phyloP scores from a whole-genome alignment of 1,140 invertebrate species.

The Apolygus lucorum region DNA sequence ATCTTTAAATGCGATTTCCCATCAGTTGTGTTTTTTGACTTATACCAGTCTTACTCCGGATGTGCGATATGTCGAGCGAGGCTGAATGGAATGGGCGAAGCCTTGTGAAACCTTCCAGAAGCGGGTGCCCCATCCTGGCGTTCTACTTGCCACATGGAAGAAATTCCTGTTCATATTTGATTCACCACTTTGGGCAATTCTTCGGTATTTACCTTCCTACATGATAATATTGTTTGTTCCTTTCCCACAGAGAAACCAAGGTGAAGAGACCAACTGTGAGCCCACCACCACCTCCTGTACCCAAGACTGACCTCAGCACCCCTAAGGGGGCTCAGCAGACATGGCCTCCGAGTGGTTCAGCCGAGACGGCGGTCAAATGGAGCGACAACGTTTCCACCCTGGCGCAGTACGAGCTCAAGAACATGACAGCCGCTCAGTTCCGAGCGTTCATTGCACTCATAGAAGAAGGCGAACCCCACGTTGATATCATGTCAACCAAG shows the following conservation, averaged over 20 bases:
- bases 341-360: neutral
- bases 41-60: too few relatives aligned
- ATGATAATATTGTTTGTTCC: too few relatives aligned
- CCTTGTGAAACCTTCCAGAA: too few relatives aligned
- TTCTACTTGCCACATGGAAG: too few relatives aligned
- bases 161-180: too few relatives aligned
- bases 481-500: conserved; percentile 20
- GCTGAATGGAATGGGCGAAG: too few relatives aligned
- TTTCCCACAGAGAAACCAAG: neutral
- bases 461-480: conserved; percentile 20
- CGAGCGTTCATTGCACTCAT: conserved; percentile 17
- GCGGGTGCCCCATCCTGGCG: too few relatives aligned
- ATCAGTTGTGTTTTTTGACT: too few relatives aligned
- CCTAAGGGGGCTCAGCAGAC: neutral
- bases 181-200: too few relatives aligned
- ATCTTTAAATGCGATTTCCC: too few relatives aligned
- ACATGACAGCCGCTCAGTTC: conserved; percentile 17
- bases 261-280: neutral
- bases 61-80: too few relatives aligned
- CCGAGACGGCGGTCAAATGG: neutral
- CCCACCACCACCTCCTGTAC: neutral
- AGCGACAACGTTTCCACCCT: neutral
- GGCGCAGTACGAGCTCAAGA: neutral
- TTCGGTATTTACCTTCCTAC: too few relatives aligned
- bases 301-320: neutral